Evolutionary conservation across 2,888 invertebrate genomes (phyloP), one percentile per base, ranked within the genome.

Genomic region (Reticulitermes lucifugus): DNA sequence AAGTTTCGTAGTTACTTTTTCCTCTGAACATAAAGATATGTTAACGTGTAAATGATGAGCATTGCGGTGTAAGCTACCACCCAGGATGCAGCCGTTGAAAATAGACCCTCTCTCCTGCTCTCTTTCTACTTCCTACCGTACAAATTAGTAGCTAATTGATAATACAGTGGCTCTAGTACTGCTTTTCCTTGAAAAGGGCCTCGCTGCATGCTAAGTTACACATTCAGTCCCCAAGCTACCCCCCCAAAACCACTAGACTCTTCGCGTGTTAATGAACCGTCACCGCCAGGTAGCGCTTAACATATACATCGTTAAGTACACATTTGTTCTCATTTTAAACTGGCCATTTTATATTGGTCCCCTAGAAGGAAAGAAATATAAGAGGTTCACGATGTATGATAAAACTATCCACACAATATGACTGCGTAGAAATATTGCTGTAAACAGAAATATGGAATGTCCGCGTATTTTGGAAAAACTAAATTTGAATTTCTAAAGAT

Each of bases 81-180:
- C 29, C 73, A 3, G 41, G 73, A 41, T 18, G 41, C 29, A 73
- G 65, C 65, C n/a, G 65, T n/a, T 65, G 60, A n/a, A 60, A 60
- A 14, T 60, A 22, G 10, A 60, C 18, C 60, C 60, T 65, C 65
- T 25, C 2, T 10, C 65, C 12, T 25, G 25, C 9, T n/a, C n/a
- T 25, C 65, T 65, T 65, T 65, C 65, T 65, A 25, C 65, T n/a
- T n/a, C n/a, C 65, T 25, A 25, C 73, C 73, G 21, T 73, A 73
- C 73, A 73, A 73, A 73, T 73, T 73, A 73, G 41, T 21, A 21
- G 41, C 73, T 73, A 73, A 73, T 73, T 73, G 73, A 73, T 73
- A 73, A 73, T 73, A 73, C 73, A 73, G 73, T 21, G 73, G 73
- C 25, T n/a, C 65, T 6, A 65, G 65, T 12, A 65, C n/a, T 25